Evolutionary conservation across 2,888 invertebrate species (phyloP), one percentile per base, ranked within the genome.

Genomic region (Lasioglossum morio): DNA sequence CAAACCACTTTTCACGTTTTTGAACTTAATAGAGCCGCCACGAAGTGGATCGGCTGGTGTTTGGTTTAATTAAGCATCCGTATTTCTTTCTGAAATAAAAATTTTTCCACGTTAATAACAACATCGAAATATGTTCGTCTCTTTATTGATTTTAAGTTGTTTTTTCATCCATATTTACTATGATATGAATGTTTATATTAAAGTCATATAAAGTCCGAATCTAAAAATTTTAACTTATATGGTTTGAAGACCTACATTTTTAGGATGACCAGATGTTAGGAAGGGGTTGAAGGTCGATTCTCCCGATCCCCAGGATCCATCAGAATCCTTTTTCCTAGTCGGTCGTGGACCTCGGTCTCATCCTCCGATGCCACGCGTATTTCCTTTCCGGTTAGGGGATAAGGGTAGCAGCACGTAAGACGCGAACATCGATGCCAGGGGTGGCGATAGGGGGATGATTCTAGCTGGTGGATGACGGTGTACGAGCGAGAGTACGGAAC

Each of bases 401-500:
- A 30, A 30, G 63, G 63, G 30, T 63, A 30, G 30, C 19, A 74
- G 34, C 72, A 84, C 66, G 80, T 78, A 86, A 87, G 90, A 86
- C 76, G 82, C 76, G 63, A 75, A 79, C 53, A 80, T 79, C n/a
- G 70, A 81, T 72, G 78, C 75, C 75, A 63, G 77, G 72, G 77
- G 63, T 63, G 34, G 63, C 7, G 0, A 7, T 8, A 34, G 63
- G 30, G 30, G 12, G n/a, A n/a, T 30, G 63, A 8, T 63, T 57
- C 57, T 57, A 57, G 63, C 63, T 19, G 63, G 30, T 63, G 63
- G 63, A 63, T 37, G 73, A 23, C 4, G 77, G 77, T 53, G 73
- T 73, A 57, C 48, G 77, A 73, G 83, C 85, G 82, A 30, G 85
- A 48, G 63, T 74, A 80, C 89, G 92, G 91, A 92, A 89, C 91